A percentile compares a stretch with the other conserved stretches of the same genome.
Evolutionary conservation across 2,113 vertebrate species (phyloP).

Genomic region (Carassius carassius): DNA sequence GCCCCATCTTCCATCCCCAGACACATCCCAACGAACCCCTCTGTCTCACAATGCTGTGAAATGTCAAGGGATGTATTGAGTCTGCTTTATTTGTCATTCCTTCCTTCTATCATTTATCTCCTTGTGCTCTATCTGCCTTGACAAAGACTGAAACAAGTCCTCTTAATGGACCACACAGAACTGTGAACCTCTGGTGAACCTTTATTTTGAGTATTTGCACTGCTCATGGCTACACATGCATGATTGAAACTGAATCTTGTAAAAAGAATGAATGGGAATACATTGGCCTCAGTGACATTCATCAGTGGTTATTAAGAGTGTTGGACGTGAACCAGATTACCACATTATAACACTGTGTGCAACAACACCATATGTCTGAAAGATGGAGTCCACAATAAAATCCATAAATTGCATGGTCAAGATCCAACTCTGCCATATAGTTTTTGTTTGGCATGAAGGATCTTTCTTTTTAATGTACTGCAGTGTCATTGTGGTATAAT

Average conservation of each 20-base stretch:
- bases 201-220: not conserved
- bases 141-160: not conserved
- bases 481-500: not conserved
- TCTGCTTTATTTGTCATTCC: not conserved
- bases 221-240: not conserved
- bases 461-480: not conserved
- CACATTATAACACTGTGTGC: not conserved
- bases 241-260: not conserved
- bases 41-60: constrained; percentile 3
- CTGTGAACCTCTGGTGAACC: not conserved
- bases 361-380: constrained; percentile 18
- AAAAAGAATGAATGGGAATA: not conserved
- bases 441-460: not conserved
- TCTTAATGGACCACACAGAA: not conserved
- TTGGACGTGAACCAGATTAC: not conserved
- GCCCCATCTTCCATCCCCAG: not conserved
- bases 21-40: not conserved
- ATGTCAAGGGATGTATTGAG: not conserved
- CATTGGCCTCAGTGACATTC: not conserved
- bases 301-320: not conserved
- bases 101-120: constrained; percentile 7
- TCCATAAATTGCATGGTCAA: constrained; percentile 30
- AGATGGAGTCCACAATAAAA: constrained; percentile 14
- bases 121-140: not conserved
- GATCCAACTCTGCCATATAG: constrained; percentile 15